Base-by-base conservation (phyloP, 2,888 invertebrate species). In the Trissolcus japonicus region DNA sequence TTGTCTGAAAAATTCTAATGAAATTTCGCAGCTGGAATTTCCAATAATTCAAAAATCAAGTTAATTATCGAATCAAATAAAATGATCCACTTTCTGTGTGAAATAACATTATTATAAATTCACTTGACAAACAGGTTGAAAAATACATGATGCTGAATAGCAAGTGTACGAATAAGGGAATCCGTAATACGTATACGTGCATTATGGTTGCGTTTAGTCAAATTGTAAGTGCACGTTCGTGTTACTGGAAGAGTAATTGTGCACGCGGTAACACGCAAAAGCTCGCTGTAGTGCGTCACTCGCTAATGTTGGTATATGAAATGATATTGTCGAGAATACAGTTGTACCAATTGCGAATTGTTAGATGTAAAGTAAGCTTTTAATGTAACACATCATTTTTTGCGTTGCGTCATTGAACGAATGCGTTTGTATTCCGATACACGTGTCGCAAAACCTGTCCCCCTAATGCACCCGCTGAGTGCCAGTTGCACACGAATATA, bases 381-480 rank as follows among this genome's bases (percentile, higher is more conserved):
- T 74, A 74, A 74, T 74, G 67, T 56, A 74, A 62, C 61, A 62
- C 66, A 53, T 74, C 55, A 74, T 74, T 74, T 74, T 73, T 74
- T 53, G 29, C 46, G n/a, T n/a, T 56, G 43, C 54, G 35, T 61
- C 66, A 67, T 61, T 73, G 65, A 73, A 53, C 62, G 48, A 73
- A 53, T 50, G 53, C 56, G 48, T 50, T 59, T 54, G n/a, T 29
- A 50, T 73, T 66, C 17, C 66, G 54, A 55, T 73, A 66, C 65
- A 73, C 19, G 50, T 55, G 65, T 73, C 16, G 48, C 60, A 48
- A 54, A 72, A 59, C 13, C 40, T 50, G 62, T 63, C 46, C 60
- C 40, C 54, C 19, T 9, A 72, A 63, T 43, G 43, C 41, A 13
- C 50, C 50, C 43, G 51, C 21, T 62, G 56, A 63, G 35, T 60